phyloP scores from a whole-genome alignment of 2,113 vertebrate species.

The Hypocryptadius cinnamomeus region DNA sequence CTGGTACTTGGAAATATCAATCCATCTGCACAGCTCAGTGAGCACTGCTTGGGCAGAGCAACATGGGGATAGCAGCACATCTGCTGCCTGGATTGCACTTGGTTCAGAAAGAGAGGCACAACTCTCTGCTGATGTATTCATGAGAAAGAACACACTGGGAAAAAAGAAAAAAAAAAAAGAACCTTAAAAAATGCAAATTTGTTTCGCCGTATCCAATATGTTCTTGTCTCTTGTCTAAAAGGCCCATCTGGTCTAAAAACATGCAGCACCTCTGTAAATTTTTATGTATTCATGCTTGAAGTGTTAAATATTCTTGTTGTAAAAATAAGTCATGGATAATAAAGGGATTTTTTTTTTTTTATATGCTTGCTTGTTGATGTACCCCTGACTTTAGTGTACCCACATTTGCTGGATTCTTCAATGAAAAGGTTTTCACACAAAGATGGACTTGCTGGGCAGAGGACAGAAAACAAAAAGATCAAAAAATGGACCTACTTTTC shows the following conservation, averaged over 20 bases:
- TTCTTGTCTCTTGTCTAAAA: not conserved
- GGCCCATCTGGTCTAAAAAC: not conserved
- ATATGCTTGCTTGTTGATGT: not conserved
- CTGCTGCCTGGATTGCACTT: not conserved
- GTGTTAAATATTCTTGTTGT: not conserved
- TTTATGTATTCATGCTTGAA: not conserved
- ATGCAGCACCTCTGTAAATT: not conserved
- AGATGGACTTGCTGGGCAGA: not conserved
- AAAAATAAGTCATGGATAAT: not conserved
- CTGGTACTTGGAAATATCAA: not conserved
- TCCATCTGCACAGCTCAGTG: not conserved
- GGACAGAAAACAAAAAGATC: not conserved
- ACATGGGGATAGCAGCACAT: not conserved
- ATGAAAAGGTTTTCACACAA: not conserved
- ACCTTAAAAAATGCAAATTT: not conserved
- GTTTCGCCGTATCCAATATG: conserved; percentile 1
- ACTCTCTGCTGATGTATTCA: not conserved
- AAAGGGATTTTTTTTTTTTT: not conserved
- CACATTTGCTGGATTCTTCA: not conserved
- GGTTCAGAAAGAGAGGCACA: not conserved
- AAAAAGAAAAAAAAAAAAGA: not conserved
- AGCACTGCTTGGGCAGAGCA: not conserved
- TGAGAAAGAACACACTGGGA: not conserved
- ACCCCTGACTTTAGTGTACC: not conserved
- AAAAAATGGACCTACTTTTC: not conserved